phyloP scores from a whole-genome alignment of 2,888 invertebrate genomes.

The Lasioglossum zephyrum region DNA sequence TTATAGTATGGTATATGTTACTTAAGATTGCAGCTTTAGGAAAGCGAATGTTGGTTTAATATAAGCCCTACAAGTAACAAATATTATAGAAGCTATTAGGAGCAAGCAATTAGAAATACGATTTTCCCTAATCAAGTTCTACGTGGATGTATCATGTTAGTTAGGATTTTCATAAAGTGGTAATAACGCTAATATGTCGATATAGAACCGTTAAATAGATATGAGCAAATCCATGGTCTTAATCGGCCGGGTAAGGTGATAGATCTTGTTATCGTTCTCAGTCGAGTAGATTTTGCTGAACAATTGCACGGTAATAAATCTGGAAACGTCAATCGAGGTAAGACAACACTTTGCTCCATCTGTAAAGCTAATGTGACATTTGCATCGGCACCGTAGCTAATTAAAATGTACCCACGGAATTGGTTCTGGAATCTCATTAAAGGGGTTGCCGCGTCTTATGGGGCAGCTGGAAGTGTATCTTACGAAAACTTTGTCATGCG shows the following conservation, averaged over 20 bases:
- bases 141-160: no score
- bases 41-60: not conserved
- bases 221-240: no score
- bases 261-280: not conserved
- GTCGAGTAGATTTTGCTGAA: not conserved
- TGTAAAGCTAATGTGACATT: not conserved
- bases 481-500: constrained; percentile 14
- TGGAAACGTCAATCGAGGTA: not conserved
- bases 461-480: not conserved
- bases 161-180: not conserved
- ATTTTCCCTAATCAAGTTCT: no score
- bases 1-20: not conserved
- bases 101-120: not conserved
- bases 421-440: constrained; percentile 31
- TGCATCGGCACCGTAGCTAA: not conserved
- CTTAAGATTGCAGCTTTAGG: not conserved
- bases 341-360: not conserved
- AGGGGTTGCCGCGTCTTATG: constrained; percentile 4
- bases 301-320: not conserved
- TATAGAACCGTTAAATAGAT: not conserved
- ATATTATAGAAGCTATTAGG: not conserved
- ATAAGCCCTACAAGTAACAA: not conserved
- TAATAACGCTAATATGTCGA: not conserved
- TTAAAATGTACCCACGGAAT: constrained; percentile 22
- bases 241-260: no score